A percentile compares a stretch with the other conserved stretches of the same genome.
Evolutionary conservation across 2,888 invertebrate species (phyloP).

Genomic region (Rotaria socialis): DNA sequence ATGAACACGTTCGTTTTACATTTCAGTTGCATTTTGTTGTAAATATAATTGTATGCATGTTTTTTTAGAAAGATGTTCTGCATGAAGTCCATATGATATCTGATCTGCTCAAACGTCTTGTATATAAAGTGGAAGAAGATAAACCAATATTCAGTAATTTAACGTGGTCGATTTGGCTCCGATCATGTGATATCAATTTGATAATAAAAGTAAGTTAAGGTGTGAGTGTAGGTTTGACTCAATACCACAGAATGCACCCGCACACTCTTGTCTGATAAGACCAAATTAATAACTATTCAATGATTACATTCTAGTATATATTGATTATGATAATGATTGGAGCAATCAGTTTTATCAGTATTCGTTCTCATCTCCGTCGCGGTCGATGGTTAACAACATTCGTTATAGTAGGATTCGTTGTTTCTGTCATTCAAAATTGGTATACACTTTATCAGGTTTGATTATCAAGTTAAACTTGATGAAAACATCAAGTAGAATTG

Average conservation of each 20-base stretch:
- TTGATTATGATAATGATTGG: background rate
- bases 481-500: background rate
- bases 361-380: constrained; percentile 23
- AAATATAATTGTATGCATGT: no score
- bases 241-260: no score
- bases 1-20: background rate
- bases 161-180: background rate
- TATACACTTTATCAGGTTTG: background rate
- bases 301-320: background rate
- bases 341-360: background rate
- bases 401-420: background rate
- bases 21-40: no score
- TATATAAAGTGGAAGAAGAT: background rate
- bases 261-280: background rate
- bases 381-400: constrained; percentile 31
- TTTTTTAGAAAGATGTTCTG: constrained; percentile 13
- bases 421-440: constrained; percentile 21
- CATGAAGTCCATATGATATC: background rate
- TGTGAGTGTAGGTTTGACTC: no score
- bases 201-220: background rate
- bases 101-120: background rate
- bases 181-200: background rate
- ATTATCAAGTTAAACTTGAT: background rate
- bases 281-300: no score
- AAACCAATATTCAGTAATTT: background rate